Percentiles rank a stretch among this genome's conserved stretches.
These are phyloP conservation scores for Hymenochirus boettgeri DNA, from an alignment of 2,113 vertebrate species.

Conservation along the genomic window DNA sequence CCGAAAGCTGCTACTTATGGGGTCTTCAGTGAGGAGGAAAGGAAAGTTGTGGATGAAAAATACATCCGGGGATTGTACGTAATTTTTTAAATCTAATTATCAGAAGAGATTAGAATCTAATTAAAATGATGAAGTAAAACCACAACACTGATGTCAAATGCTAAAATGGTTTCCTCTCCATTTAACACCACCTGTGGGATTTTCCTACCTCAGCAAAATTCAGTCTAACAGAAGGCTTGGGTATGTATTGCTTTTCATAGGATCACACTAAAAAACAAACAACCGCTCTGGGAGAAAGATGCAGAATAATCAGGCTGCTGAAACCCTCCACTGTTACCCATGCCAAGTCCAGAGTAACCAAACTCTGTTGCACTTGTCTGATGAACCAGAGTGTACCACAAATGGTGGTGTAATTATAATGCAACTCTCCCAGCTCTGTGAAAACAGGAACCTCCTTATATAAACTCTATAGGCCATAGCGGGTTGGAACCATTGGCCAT, in stretches of 20 bases:
- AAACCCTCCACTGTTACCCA: conserved; percentile 7
- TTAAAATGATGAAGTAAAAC: neutral
- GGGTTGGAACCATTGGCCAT: too few relatives aligned
- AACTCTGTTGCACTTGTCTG: neutral
- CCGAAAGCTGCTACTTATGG: too few relatives aligned
- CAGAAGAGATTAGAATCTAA: too few relatives aligned
- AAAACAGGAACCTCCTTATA: too few relatives aligned
- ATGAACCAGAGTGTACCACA: neutral
- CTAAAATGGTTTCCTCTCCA: conserved; percentile 6
- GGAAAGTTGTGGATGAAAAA: too few relatives aligned
- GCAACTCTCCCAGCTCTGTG: too few relatives aligned
- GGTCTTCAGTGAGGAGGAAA: too few relatives aligned
- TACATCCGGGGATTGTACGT: too few relatives aligned
- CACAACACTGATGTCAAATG: neutral
- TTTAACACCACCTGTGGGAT: neutral
- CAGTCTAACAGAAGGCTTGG: conserved; percentile 48
- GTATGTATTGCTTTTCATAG: conserved; percentile 45
- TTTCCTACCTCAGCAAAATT: conserved; percentile 45
- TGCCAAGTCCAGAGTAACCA: neutral
- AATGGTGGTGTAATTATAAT: too few relatives aligned
- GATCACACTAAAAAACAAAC: conserved; percentile 44
- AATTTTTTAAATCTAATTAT: too few relatives aligned
- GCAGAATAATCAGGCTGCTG: conserved; percentile 13
- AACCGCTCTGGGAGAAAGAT: conserved; percentile 40
- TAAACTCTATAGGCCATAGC: too few relatives aligned